phyloP scores from a whole-genome alignment of 2,797 vertebrate genomes.

The Gambusia yucatana region DNA sequence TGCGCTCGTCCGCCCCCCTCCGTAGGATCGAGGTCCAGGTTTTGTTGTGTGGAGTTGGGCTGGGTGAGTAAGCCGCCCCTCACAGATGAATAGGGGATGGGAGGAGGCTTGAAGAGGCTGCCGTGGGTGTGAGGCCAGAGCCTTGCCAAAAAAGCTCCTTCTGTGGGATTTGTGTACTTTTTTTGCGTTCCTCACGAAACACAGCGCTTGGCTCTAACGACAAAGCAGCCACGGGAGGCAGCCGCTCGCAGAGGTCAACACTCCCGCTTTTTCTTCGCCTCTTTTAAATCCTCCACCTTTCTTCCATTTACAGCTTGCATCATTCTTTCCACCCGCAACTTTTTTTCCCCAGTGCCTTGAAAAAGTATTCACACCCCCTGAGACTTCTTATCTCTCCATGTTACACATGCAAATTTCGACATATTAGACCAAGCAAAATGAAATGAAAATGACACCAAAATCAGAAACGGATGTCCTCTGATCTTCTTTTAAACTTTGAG shows the following conservation, averaged over 20 bases:
- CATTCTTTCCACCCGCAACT: slow-evolving; percentile 7
- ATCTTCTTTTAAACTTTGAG: neutral
- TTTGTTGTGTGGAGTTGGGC: slow-evolving; percentile 77
- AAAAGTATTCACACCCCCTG: neutral
- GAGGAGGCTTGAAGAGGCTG: slow-evolving; percentile 83
- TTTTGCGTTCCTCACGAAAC: slow-evolving; percentile 75
- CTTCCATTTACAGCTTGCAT: slow-evolving; percentile 36
- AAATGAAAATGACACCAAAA: neutral
- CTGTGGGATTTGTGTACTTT: slow-evolving; percentile 83
- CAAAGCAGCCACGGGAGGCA: slow-evolving; percentile 69
- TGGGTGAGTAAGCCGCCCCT: slow-evolving; percentile 83
- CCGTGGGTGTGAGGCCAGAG: slow-evolving; percentile 80
- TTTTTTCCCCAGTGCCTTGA: neutral
- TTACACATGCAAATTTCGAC: neutral
- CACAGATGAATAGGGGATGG: slow-evolving; percentile 91
- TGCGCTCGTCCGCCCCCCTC: slow-evolving; percentile 53
- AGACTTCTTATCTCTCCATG: neutral
- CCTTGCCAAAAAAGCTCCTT: slow-evolving; percentile 82
- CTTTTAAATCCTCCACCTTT: slow-evolving; percentile 41
- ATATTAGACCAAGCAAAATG: neutral
- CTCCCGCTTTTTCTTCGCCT: slow-evolving; percentile 36
- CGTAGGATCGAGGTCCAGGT: slow-evolving; percentile 78
- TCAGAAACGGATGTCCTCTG: neutral
- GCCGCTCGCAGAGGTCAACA: slow-evolving; percentile 65
- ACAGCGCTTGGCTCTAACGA: slow-evolving; percentile 69